Evolutionary conservation across 2,797 vertebrate species (phyloP).

Genomic region (Sebastes hubbsi): DNA sequence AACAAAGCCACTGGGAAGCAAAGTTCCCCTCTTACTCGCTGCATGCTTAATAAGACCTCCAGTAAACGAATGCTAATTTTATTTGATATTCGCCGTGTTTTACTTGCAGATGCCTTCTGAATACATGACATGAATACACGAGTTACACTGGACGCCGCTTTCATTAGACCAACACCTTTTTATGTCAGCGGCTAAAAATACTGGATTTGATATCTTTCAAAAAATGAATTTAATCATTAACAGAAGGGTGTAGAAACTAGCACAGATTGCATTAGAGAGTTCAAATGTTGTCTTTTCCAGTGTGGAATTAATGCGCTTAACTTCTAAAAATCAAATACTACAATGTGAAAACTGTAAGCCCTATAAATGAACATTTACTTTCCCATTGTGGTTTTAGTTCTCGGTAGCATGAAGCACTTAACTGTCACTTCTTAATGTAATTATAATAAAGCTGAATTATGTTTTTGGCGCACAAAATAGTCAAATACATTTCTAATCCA

Average conservation of each 20-base stretch:
- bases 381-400: background rate
- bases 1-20: slow-evolving; percentile 51
- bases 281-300: background rate
- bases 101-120: background rate
- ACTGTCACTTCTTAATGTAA: background rate
- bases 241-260: background rate
- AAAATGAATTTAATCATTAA: background rate
- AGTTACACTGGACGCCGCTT: background rate
- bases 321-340: background rate
- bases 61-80: slow-evolving; percentile 11
- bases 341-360: background rate
- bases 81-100: slow-evolving; percentile 10
- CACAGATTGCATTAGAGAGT: background rate
- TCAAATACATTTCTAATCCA: too few relatives aligned
- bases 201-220: background rate
- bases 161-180: background rate
- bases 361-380: background rate
- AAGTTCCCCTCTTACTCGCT: slow-evolving; percentile 44
- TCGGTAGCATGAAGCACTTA: background rate
- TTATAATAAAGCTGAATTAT: background rate
- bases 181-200: background rate
- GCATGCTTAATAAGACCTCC: slow-evolving; percentile 40
- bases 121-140: background rate
- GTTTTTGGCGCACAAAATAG: too few relatives aligned
- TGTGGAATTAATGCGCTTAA: background rate